A percentile compares a stretch with the other conserved stretches of the same genome.
phyloP scores from a whole-genome alignment of 2,888 invertebrate genomes.

The Caenorhabditis sulstoni region DNA sequence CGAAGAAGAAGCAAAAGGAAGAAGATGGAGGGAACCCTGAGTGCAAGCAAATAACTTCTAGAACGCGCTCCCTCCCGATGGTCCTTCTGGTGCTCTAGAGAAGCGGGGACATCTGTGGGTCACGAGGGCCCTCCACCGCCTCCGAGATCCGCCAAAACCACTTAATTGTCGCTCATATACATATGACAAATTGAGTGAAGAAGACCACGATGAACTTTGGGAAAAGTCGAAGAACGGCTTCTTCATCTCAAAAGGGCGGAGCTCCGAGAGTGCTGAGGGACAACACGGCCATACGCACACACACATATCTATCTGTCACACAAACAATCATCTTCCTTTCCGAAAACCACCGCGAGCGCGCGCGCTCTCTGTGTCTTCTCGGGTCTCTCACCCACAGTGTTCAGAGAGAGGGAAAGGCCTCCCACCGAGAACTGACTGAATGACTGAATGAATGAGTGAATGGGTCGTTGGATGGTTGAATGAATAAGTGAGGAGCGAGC shows the following conservation, averaged over 20 bases:
- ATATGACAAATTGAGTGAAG: constrained; percentile 21
- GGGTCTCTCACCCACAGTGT: constrained; percentile 26
- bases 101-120: constrained; percentile 34
- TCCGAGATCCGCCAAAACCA: constrained; percentile 37
- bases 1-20: constrained; percentile 23
- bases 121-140: constrained; percentile 3
- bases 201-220: constrained; percentile 21
- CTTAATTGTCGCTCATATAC: constrained; percentile 46
- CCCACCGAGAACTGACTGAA: constrained; percentile 58
- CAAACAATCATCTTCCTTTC: constrained; percentile 63
- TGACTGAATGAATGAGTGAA: constrained; percentile 56
- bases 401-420: constrained; percentile 54
- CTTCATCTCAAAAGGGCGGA: neutral
- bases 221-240: constrained; percentile 18
- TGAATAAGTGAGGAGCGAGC: constrained; percentile 58
- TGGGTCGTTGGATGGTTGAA: constrained; percentile 58
- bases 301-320: constrained; percentile 61
- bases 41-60: constrained; percentile 33
- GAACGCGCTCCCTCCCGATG: constrained; percentile 5
- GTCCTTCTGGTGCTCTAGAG: constrained; percentile 23
- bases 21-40: too few relatives aligned
- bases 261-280: constrained; percentile 16
- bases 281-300: constrained; percentile 52
- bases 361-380: constrained; percentile 42
- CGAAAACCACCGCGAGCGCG: constrained; percentile 53